Conservation (phyloP, 2,113 vertebrate genomes). For the Argyrosomus japonicus region DNA sequence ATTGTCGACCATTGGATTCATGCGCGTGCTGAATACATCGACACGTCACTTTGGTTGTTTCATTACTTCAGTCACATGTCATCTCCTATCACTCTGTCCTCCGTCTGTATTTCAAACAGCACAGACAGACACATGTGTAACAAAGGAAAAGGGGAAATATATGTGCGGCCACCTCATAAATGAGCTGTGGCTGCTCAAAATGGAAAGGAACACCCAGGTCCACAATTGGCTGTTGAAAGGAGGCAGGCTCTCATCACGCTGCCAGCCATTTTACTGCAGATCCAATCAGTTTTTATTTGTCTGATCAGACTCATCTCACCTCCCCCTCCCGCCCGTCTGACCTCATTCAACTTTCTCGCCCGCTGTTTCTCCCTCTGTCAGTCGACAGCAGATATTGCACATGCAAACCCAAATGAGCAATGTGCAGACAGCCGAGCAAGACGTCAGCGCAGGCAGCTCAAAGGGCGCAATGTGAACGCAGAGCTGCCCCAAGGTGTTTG, state of each 20-base stretch:
- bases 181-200: background rate
- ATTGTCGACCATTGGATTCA: background rate
- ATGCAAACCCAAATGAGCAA: background rate
- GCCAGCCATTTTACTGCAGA: constrained; percentile 15
- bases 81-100: background rate
- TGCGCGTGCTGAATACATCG: background rate
- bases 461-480: too few relatives aligned
- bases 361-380: background rate
- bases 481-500: too few relatives aligned
- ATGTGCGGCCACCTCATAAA: background rate
- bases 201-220: background rate
- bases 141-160: background rate
- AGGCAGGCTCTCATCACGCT: background rate
- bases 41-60: background rate
- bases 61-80: background rate
- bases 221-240: background rate
- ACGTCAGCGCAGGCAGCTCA: background rate
- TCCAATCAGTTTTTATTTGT: constrained; percentile 57
- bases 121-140: background rate
- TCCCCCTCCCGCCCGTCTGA: constrained; percentile 3
- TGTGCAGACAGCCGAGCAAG: background rate
- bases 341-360: constrained; percentile 1
- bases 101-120: background rate
- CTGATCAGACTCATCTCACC: constrained; percentile 35
- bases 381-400: background rate